Evolutionary conservation across 1,140 invertebrate species (phyloP).

Genomic region (Nomia melanderi): DNA sequence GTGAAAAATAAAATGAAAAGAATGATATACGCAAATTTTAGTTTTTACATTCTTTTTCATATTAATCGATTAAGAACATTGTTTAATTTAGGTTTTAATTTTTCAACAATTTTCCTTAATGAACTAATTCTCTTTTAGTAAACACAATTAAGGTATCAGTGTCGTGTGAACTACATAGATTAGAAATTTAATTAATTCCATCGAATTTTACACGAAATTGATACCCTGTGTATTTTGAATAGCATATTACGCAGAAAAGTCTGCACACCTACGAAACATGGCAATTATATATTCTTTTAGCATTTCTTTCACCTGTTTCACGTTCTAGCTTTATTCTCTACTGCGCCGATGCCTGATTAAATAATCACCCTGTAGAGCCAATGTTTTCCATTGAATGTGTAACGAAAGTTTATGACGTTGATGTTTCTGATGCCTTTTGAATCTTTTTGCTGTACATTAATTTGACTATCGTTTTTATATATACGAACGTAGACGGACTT

Average conservation of each 20-base stretch:
- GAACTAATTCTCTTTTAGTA: neutral
- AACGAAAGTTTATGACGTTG: constrained; percentile 45
- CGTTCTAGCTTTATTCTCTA: neutral
- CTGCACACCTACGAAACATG: neutral
- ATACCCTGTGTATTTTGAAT: neutral
- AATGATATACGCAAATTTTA: neutral
- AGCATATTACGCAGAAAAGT: neutral
- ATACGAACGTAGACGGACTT: neutral
- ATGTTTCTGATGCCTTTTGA: constrained; percentile 33
- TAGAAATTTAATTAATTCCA: constrained; percentile 1
- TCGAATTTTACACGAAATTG: neutral
- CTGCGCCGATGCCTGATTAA: neutral
- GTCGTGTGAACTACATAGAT: neutral
- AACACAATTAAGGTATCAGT: neutral
- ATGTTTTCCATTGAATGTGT: constrained; percentile 43
- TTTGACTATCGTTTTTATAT: neutral
- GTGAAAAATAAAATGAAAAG: neutral
- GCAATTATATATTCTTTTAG: neutral
- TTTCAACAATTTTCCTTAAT: no score
- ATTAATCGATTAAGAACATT: neutral
- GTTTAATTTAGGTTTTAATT: neutral
- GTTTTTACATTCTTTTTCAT: neutral
- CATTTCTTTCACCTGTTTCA: neutral
- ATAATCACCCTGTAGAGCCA: constrained; percentile 1
- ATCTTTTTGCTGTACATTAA: constrained; percentile 5